Evolutionary conservation across 2,113 vertebrate species (phyloP).

Genomic region (Bucco capensis): DNA sequence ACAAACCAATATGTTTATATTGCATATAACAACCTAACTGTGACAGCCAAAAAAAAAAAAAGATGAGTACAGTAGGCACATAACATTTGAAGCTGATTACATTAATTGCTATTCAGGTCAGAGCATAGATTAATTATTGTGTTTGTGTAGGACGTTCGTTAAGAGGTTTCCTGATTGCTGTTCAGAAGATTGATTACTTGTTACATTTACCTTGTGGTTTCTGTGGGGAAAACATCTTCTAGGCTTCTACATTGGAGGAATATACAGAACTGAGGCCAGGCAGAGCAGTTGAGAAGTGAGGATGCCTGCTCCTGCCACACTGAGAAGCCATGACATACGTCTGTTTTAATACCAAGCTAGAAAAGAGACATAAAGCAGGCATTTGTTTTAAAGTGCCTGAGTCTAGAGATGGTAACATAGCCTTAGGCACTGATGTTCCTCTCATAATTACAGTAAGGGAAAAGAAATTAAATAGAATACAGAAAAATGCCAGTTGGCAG

Average conservation of each 20-base stretch:
- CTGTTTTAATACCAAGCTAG: neutral
- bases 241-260: conserved; percentile 58
- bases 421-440: neutral
- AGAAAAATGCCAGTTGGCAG: neutral
- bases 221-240: conserved; percentile 65
- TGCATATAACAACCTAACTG: conserved; percentile 16
- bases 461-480: neutral
- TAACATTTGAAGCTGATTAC: conserved; percentile 47
- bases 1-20: conserved; percentile 29
- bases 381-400: conserved; percentile 19
- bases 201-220: conserved; percentile 72
- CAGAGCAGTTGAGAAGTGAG: neutral
- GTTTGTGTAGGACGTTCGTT: conserved; percentile 69
- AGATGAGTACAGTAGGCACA: conserved; percentile 30
- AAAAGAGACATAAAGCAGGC: neutral
- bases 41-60: conserved; percentile 53
- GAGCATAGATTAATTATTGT: conserved; percentile 75
- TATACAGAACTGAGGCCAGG: conserved; percentile 3
- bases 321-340: rapidly evolving
- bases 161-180: conserved; percentile 73
- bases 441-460: neutral
- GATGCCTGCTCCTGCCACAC: neutral
- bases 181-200: conserved; percentile 71
- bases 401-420: neutral
- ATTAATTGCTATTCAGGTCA: conserved; percentile 73